A percentile compares a stretch with the other conserved stretches of the same genome.
Conservation (phyloP, 2,113 vertebrate species). For the Takifugu flavidus region DNA sequence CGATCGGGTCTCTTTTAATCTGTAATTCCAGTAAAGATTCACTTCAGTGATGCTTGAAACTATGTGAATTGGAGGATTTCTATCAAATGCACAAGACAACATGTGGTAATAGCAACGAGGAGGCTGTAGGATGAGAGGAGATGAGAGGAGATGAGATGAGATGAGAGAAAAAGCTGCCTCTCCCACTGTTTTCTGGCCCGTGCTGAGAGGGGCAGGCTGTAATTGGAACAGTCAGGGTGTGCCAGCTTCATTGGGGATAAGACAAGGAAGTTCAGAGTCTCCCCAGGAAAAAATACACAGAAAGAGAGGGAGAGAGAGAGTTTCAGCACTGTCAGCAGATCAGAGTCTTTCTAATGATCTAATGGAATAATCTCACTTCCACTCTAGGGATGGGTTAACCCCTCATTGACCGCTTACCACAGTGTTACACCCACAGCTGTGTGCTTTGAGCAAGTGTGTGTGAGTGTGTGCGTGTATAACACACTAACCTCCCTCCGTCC, state of each 20-base stretch:
- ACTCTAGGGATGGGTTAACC: conserved; percentile 61
- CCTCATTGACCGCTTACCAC: conserved; percentile 40
- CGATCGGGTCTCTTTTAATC: conserved; percentile 23
- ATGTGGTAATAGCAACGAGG: conserved; percentile 24
- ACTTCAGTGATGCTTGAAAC: conserved; percentile 10
- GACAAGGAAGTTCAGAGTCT: conserved; percentile 46
- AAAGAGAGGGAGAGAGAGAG: conserved; percentile 22
- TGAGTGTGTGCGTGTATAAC: conserved; percentile 27
- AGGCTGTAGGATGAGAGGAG: conserved; percentile 39
- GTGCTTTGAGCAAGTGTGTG: conserved; percentile 13
- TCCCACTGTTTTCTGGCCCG: conserved; percentile 48
- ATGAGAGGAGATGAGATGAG: conserved; percentile 46
- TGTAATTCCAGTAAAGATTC: conserved; percentile 24
- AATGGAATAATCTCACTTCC: conserved; percentile 61
- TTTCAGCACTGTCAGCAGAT: conserved; percentile 63
- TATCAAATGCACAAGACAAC: conserved; percentile 46
- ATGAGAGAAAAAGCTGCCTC: conserved; percentile 48
- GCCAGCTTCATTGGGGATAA: conserved; percentile 55
- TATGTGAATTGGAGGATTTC: conserved; percentile 34
- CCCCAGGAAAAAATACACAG: conserved; percentile 13
- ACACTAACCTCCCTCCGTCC: conserved; percentile 34
- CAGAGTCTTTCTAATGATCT: conserved; percentile 65
- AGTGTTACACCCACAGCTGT: conserved; percentile 25
- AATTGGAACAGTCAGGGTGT: conserved; percentile 64
- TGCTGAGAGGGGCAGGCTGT: conserved; percentile 40